Percentiles rank a stretch among this genome's conserved stretches.
phyloP scores from a whole-genome alignment of 2,888 invertebrate species.

The Acanthosoma haemorrhoidale region DNA sequence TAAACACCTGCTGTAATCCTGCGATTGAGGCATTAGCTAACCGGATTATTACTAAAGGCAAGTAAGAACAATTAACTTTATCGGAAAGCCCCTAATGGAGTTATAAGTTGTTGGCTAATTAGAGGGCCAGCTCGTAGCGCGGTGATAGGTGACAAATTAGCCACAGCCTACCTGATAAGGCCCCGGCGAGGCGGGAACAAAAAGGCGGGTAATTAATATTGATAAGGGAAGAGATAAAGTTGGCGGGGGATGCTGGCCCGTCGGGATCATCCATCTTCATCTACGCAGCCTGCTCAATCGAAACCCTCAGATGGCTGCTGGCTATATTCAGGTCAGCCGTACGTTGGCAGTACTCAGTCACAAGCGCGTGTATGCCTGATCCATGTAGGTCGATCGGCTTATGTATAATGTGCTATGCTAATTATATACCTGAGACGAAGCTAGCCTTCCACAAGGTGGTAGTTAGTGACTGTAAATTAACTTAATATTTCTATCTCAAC shows the following conservation, averaged over 20 bases:
- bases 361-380: no score
- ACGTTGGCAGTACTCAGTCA: background rate
- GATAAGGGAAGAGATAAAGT: conserved; percentile 23
- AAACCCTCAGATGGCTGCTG: background rate
- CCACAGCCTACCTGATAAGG: conserved; percentile 7
- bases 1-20: background rate
- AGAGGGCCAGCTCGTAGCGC: no score
- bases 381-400: no score
- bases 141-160: conserved; percentile 12
- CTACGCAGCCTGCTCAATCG: background rate
- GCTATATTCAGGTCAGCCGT: background rate
- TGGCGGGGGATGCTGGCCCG: background rate
- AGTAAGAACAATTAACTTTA: conserved; percentile 3
- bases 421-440: no score
- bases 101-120: conserved; percentile 8
- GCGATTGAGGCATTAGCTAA: background rate
- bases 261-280: conserved; percentile 24
- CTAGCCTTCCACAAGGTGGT: no score
- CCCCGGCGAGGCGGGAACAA: conserved; percentile 1
- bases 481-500: no score
- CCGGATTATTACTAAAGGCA: background rate
- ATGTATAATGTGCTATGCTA: no score
- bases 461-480: no score
- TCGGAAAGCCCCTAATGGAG: background rate
- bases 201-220: conserved; percentile 28